Base-by-base conservation (phyloP, 2,797 vertebrate genomes). In the Rhabdophis nuchalis region DNA sequence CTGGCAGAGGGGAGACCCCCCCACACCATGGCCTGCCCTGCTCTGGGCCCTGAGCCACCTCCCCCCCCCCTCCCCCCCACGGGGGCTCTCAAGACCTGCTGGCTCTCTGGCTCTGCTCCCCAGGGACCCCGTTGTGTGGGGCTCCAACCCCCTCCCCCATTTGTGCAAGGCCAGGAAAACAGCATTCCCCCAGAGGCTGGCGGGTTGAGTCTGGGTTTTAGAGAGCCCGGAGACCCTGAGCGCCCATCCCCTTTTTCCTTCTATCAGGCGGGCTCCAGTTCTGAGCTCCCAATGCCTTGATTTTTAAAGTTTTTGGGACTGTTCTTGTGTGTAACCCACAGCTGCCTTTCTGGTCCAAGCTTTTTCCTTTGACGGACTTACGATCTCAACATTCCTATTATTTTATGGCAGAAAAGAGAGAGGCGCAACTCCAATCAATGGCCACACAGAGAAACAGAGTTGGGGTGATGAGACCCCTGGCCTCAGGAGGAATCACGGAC, bases 251-350 rank as follows among this genome's bases (percentile, higher is more conserved):
- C 72, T 25, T 25, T 46, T 20, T 9, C 18, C 36, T 23, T 77
- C 36, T 36, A 23, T 9, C 16, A 10, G 3, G 10, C 18, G 0
- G 68, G 3, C 18, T 20, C 8, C 1, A 10, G 32, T 20, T 77
- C 18, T 1, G 9, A 4, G 18, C 32, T 10, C 8, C 41, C 32
- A 4, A 2, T 0, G 18, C 23, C 36, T 41, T 10, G 36, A 23
- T 10, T 77, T 41, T 41, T 77, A 41, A 41, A 77, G 18, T 8
- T 41, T 77, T 77, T 2, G 10, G 41, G 36, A 25, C 10, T 23
- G 20, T 41, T 77, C 7, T 41, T 9, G 41, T 23, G 36, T 11
- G 9, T 77, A 77, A 25, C 20, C 11, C 72, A 77, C 20, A 46
- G 18, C 2, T 41, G 72, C 72, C 20, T 41, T 46, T 77, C 20